Base-by-base conservation (phyloP, 2,797 vertebrate genomes). In the Melanotaenia parkinsoni region DNA sequence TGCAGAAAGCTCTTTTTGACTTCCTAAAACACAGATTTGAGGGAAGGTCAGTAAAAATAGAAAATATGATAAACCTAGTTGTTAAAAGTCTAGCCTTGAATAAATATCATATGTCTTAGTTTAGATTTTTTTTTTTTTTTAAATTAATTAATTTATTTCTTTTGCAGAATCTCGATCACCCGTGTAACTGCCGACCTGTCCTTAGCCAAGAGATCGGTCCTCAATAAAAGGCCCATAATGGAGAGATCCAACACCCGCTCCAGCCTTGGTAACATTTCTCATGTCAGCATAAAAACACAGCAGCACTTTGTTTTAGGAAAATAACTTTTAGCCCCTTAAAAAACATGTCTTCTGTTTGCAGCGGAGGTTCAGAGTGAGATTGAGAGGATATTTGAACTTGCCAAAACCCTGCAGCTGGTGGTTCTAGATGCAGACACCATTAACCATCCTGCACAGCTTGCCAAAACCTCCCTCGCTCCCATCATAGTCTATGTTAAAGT, bases 1-100 rank as follows among this genome's bases (percentile, higher is more conserved):
- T 99, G 97, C 97, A 99, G 95, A 99, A 99, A 94, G 97, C 97
- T 45, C 96, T 99, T 65, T 99, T 99, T 66, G 97, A 99, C 92
- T 98, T 98, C 91, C 92, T 98, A 79, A 98, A 98, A 95, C 97
- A 98, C 92, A 95, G 96, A 89, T 99, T 99, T 73, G 97, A 99
- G 9, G 97, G 97, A 91, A 96, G 97, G 97, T 98, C 82, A 94
- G 96, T 86, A 37, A 70, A 40, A 70, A 70, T 13, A 26, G 1
- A 43, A 35, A 22, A 30, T 1, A 59, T 30, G 13, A 26, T 2
- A 37, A 67, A 43, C 12, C 11, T 3, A 45, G 9, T 1, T 38
- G 1, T 47, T 53, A 0, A 64, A 59, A 40, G 3, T 4, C 22
- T 0, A 1, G 5, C 3, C 0, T 33, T 40, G 16, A 43, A 40